These are phyloP conservation scores for Hirtodrosophila confusa DNA, from an alignment of 2,888 invertebrate species.

Conservation along the genomic window DNA sequence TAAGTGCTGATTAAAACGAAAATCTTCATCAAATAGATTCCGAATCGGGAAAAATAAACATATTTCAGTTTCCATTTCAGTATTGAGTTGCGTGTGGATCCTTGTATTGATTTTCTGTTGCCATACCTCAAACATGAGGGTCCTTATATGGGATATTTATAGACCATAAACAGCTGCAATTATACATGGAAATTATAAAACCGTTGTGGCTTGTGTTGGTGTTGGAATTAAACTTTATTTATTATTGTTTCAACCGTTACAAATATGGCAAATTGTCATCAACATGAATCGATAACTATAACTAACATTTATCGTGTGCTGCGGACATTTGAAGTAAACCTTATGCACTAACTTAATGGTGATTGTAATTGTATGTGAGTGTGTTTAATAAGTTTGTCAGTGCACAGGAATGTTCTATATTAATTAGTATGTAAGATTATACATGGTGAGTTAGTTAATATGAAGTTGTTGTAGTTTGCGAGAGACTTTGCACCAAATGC, in stretches of 20 bases:
- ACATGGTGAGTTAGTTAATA: conserved; percentile 57
- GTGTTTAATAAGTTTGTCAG: conserved; percentile 14
- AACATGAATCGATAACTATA: conserved; percentile 61
- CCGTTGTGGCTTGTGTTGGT: conserved; percentile 43
- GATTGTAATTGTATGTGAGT: conserved; percentile 10
- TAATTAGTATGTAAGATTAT: conserved; percentile 42
- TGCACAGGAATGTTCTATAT: conserved; percentile 16
- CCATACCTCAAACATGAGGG: too few relatives aligned
- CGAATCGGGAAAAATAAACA: too few relatives aligned
- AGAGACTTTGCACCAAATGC: conserved; percentile 47
- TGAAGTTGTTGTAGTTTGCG: conserved; percentile 31
- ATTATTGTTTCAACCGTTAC: conserved; percentile 65
- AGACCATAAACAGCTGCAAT: too few relatives aligned
- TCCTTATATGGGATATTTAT: too few relatives aligned
- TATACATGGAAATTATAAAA: too few relatives aligned
- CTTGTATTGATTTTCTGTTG: too few relatives aligned
- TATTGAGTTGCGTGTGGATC: too few relatives aligned
- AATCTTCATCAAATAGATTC: too few relatives aligned
- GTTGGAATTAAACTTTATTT: conserved; percentile 75
- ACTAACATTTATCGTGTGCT: conserved; percentile 53
- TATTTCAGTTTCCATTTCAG: too few relatives aligned
- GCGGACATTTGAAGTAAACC: conserved; percentile 30
- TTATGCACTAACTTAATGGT: conserved; percentile 57
- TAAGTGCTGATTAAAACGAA: too few relatives aligned
- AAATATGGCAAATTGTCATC: conserved; percentile 69